Evolutionary conservation across 2,888 invertebrate species (phyloP).

Genomic region (Colostygia pectinataria): DNA sequence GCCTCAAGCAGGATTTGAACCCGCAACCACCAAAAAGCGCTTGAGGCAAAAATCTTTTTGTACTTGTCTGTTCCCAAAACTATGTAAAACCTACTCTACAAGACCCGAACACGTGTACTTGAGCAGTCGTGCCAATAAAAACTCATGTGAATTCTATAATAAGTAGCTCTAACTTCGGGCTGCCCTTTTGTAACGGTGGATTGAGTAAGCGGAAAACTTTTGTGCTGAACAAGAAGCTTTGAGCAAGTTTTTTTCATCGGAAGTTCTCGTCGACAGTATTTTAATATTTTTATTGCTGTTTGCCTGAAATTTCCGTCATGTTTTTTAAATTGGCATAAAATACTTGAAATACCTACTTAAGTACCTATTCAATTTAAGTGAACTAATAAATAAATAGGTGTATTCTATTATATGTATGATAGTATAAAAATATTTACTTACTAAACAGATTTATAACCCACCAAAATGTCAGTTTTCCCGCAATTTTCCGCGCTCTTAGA

Average conservation of each 20-base stretch:
- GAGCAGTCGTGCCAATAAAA: constrained; percentile 34
- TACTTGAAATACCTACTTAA: no score
- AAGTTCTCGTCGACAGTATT: constrained; percentile 12
- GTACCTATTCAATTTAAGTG: no score
- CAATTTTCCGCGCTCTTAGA: not conserved
- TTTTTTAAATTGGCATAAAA: no score
- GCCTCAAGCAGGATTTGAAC: no score
- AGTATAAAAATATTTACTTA: no score
- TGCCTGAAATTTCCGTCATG: no score
- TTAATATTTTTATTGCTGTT: constrained; percentile 17
- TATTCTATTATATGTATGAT: no score
- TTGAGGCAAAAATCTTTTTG: no score
- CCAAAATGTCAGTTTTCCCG: constrained; percentile 4
- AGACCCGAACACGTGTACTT: constrained; percentile 7
- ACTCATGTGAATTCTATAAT: constrained; percentile 27
- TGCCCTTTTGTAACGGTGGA: constrained; percentile 30
- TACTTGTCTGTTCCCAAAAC: not conserved
- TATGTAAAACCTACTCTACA: not conserved
- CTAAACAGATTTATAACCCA: no score
- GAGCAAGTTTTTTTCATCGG: constrained; percentile 30
- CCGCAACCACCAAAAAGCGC: no score
- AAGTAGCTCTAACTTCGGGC: constrained; percentile 30
- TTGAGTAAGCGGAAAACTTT: constrained; percentile 29
- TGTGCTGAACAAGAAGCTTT: constrained; percentile 24
- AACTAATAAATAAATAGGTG: no score